These are phyloP conservation scores for Maconellicoccus hirsutus DNA, from an alignment of 1,140 invertebrate genomes.

Conservation along the genomic window DNA sequence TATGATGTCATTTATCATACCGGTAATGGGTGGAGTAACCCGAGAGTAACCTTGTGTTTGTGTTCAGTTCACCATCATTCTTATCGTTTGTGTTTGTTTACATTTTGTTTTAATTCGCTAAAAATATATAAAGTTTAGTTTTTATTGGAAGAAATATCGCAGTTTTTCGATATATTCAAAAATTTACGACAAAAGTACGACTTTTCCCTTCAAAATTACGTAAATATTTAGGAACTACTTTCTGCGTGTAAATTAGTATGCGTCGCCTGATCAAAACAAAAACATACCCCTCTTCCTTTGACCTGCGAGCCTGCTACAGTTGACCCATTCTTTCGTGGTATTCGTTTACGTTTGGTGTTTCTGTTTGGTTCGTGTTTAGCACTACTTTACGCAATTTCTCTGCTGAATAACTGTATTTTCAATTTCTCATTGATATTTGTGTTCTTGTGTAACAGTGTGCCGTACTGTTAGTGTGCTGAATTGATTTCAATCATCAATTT, in stretches of 20 bases:
- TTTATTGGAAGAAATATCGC: not conserved
- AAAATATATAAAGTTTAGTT: not conserved
- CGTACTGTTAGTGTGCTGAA: no score
- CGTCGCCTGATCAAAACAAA: constrained; percentile 10
- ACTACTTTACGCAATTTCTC: no score
- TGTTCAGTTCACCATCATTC: not conserved
- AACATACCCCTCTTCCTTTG: not conserved
- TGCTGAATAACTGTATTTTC: no score
- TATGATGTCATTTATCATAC: not conserved
- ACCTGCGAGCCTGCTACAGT: not conserved
- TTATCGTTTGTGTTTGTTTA: not conserved
- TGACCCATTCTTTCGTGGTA: constrained; percentile 17
- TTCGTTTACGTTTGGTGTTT: not conserved
- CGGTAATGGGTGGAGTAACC: not conserved
- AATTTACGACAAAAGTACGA: no score
- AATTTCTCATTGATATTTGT: no score
- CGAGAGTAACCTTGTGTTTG: constrained; percentile 11
- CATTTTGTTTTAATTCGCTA: not conserved
- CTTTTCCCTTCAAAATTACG: not conserved
- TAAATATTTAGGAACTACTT: not conserved
- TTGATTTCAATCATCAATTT: no score
- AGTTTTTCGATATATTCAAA: no score
- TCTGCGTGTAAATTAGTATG: not conserved
- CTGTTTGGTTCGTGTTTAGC: not conserved
- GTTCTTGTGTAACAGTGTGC: not conserved